Base-by-base conservation (phyloP, 2,888 invertebrate species). In the Prostheceraeus crozeri region DNA sequence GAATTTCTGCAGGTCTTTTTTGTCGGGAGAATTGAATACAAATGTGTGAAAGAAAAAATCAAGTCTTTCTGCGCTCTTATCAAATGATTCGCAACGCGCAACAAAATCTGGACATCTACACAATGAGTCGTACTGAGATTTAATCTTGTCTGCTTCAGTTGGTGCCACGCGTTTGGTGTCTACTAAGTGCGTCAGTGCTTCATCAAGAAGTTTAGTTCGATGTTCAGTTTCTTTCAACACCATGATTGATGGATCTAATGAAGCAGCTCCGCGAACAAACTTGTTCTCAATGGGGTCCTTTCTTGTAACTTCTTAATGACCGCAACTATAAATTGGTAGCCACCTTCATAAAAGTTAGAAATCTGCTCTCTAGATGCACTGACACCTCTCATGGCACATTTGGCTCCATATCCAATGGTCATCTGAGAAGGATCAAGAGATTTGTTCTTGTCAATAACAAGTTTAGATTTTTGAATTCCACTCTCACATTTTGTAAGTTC, bases 31-130 rank as follows among this genome's bases (percentile, higher is more conserved):
- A n/a, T n/a, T n/a, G n/a, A n/a, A n/a, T n/a, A n/a, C n/a, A n/a
- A n/a, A n/a, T 28, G 48, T 48, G 28, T 48, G 48, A 23, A 48
- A 30, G 48, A 48, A 48, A 10, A 48, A 23, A 21, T 48, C 48
- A 23, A 48, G 48, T 48, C 48, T 48, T 30, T 28, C 28, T 28
- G 23, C 19, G 25, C n/a, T 28, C 28, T 4, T 11, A 8, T 48
- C 4, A 30, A 48, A 48, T 28, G 48, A 25, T 48, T 48, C 28
- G 25, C 23, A 48, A 25, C 28, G 25, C 28, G 23, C 48, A 6
- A 6, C 27, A 25, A 48, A n/a, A 48, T 25, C 23, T 21, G 25
- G 14, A 48, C 23, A 30, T 28, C 11, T 28, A 21, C 48, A 48
- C 48, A 48, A 4, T 28, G 23, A 48, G 3, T 28, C 4, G 28